These are phyloP conservation scores for Hydrophis major DNA, from an alignment of 2,797 vertebrate genomes.

Conservation along the genomic window DNA sequence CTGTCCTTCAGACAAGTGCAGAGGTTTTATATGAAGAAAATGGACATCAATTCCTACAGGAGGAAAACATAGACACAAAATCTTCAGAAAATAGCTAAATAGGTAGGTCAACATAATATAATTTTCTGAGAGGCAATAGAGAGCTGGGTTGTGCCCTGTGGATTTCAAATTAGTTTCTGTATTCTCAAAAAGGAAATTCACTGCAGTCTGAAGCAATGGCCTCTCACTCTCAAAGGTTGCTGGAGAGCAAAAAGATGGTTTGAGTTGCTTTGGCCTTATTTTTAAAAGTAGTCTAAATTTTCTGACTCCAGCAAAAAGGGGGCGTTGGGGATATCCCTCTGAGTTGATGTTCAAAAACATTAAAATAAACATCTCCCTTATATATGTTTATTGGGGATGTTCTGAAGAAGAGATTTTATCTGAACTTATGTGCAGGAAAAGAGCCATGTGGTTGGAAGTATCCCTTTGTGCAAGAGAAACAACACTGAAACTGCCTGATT, in stretches of 20 bases:
- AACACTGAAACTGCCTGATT: background rate
- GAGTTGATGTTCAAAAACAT: background rate
- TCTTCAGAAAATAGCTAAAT: conserved; percentile 11
- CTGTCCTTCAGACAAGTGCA: conserved; percentile 45
- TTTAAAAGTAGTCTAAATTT: background rate
- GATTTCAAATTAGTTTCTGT: background rate
- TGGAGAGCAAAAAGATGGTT: background rate
- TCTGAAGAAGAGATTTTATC: background rate
- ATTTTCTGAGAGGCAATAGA: background rate
- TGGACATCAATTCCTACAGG: conserved; percentile 76
- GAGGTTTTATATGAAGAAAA: conserved; percentile 73
- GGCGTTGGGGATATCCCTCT: background rate
- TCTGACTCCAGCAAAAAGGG: background rate
- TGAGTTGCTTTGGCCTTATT: background rate
- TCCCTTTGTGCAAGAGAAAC: background rate
- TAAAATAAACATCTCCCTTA: background rate
- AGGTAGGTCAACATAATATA: background rate
- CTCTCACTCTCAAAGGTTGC: background rate
- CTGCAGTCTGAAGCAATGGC: background rate
- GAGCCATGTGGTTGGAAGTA: background rate
- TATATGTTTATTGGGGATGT: background rate
- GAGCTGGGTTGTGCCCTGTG: background rate
- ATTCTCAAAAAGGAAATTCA: background rate
- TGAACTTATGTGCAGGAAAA: background rate
- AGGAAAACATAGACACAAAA: conserved; percentile 21